Percentiles rank a stretch among this genome's conserved stretches.
Evolutionary conservation across 2,888 invertebrate species (phyloP).

Genomic region (Euzophera pinguis): DNA sequence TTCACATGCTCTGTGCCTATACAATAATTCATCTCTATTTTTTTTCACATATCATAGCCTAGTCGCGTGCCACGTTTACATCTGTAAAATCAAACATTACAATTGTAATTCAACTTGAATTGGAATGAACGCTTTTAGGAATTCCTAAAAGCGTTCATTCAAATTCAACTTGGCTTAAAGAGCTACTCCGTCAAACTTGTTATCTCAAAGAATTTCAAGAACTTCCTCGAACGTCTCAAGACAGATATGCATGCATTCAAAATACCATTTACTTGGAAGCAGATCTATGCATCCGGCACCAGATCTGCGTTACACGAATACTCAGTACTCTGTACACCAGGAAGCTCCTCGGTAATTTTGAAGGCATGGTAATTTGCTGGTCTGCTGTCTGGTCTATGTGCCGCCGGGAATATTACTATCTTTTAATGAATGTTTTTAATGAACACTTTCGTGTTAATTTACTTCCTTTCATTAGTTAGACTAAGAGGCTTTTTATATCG

Average conservation of each 20-base stretch:
- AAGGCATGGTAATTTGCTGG: neutral
- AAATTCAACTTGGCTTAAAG: neutral
- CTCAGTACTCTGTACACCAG: neutral
- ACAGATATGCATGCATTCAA: neutral
- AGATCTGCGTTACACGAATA: neutral
- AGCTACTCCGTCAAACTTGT: neutral
- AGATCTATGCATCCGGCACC: constrained; percentile 6
- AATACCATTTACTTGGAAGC: constrained; percentile 2
- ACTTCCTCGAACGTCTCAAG: neutral
- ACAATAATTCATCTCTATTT: too few species aligned
- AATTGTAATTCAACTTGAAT: too few species aligned
- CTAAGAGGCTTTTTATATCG: too few species aligned
- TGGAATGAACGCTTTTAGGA: too few species aligned
- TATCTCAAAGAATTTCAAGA: neutral
- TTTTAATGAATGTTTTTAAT: neutral
- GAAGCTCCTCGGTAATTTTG: neutral
- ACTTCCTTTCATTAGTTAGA: too few species aligned
- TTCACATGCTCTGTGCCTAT: too few species aligned
- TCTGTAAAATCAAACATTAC: too few species aligned
- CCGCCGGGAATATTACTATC: neutral
- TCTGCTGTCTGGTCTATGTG: neutral
- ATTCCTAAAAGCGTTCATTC: too few species aligned
- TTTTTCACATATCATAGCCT: too few species aligned
- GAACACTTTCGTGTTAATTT: neutral
- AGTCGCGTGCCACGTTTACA: too few species aligned